phyloP scores from a whole-genome alignment of 2,113 vertebrate species.

The Arizona elegans region DNA sequence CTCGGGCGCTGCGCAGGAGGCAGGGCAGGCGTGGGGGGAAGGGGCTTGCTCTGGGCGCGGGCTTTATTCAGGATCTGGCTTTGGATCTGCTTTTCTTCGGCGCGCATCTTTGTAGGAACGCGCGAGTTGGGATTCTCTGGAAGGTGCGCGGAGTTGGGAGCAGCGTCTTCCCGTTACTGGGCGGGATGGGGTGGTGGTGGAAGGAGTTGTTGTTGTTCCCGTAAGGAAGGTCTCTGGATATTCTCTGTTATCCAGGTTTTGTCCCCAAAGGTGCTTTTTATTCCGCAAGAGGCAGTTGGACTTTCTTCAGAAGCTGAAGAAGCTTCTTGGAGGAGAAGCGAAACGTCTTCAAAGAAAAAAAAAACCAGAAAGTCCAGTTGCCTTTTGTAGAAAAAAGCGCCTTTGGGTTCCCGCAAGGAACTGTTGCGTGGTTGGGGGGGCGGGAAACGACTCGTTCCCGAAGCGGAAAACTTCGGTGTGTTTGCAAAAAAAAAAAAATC shows the following conservation, averaged over 20 bases:
- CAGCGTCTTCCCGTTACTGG: neutral
- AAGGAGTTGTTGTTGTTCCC: no score
- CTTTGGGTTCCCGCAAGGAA: neutral
- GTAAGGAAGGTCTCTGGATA: no score
- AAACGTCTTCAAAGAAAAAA: no score
- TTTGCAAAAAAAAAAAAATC: neutral
- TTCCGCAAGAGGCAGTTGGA: no score
- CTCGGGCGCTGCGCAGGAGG: neutral
- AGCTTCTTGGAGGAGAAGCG: no score
- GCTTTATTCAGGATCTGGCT: neutral
- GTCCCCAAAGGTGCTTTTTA: no score
- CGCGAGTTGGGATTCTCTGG: neutral
- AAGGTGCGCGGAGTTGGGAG: neutral
- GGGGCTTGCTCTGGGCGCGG: neutral
- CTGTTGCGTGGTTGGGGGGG: neutral
- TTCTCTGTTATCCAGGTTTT: no score
- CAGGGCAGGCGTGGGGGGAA: neutral
- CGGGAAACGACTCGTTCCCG: neutral
- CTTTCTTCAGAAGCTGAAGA: no score
- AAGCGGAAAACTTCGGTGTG: neutral
- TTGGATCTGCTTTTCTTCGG: neutral
- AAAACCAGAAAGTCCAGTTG: no score
- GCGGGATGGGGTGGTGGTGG: rapidly evolving
- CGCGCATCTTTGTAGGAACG: neutral
- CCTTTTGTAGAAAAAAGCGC: no score